Conservation (phyloP, 1,140 invertebrate genomes). For the Cotesia glomerata region DNA sequence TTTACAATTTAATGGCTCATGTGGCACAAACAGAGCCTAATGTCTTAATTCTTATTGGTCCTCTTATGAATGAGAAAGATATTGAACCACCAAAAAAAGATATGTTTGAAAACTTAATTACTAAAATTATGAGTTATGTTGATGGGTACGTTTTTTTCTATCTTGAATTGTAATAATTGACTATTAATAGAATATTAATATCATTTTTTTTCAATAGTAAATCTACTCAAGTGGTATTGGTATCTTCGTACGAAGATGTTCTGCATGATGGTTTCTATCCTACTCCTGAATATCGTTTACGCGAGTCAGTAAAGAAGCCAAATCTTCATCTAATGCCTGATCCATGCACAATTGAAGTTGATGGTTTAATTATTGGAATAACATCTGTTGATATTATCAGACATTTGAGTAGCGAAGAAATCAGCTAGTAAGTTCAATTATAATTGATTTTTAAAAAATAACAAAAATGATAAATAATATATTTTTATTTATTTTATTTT, state of each 20-base stretch:
- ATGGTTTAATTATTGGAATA: constrained; percentile 77
- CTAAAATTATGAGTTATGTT: constrained; percentile 67
- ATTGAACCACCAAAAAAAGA: constrained; percentile 66
- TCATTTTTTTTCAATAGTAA: constrained; percentile 60
- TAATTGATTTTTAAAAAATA: neutral
- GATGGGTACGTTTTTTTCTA: constrained; percentile 55
- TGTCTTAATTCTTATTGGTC: constrained; percentile 81
- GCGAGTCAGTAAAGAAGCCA: constrained; percentile 55
- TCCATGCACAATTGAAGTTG: constrained; percentile 79
- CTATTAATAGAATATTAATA: neutral
- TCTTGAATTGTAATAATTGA: neutral
- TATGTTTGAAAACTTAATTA: constrained; percentile 74
- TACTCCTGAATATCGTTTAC: constrained; percentile 71
- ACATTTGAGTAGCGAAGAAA: constrained; percentile 80
- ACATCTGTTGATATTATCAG: constrained; percentile 84
- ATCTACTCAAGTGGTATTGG: constrained; percentile 73
- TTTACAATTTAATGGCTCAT: constrained; percentile 77
- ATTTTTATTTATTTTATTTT: constrained; percentile 35
- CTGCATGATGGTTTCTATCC: constrained; percentile 82
- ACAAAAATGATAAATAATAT: constrained; percentile 4
- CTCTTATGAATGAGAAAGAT: constrained; percentile 80
- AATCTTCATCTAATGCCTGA: constrained; percentile 76
- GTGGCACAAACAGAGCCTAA: constrained; percentile 76
- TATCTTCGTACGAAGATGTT: constrained; percentile 78
- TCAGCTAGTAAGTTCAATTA: constrained; percentile 69